Conservation (phyloP, 2,888 invertebrate species). For the Epistrophe grossulariae region DNA sequence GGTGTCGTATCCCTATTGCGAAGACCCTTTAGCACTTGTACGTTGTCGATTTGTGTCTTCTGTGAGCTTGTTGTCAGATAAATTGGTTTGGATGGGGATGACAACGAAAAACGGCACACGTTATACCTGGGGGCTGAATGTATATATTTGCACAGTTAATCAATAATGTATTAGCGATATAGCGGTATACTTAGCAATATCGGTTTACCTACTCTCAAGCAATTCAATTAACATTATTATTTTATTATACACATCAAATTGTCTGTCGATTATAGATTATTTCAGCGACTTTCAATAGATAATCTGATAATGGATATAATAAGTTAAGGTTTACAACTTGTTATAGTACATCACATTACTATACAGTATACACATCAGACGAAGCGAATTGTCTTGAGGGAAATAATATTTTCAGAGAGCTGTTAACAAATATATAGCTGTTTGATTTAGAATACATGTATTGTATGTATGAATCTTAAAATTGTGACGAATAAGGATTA, state of each 20-base stretch:
- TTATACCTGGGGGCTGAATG: constrained; percentile 33
- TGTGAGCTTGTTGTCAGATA: constrained; percentile 58
- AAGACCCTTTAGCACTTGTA: constrained; percentile 62
- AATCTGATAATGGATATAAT: constrained; percentile 28
- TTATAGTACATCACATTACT: background rate
- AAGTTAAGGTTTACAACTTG: constrained; percentile 17
- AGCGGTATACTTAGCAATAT: constrained; percentile 59
- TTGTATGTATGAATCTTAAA: no score
- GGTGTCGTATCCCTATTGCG: constrained; percentile 78
- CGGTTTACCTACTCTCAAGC: constrained; percentile 53
- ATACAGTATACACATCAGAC: background rate
- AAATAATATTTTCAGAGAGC: background rate
- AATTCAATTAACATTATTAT: constrained; percentile 69
- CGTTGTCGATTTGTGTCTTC: constrained; percentile 68
- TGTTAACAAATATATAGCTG: background rate
- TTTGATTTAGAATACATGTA: no score
- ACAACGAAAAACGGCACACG: background rate
- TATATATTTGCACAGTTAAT: constrained; percentile 70
- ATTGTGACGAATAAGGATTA: no score
- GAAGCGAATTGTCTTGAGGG: background rate
- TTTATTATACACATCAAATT: constrained; percentile 36
- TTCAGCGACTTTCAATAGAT: constrained; percentile 21
- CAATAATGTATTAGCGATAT: constrained; percentile 70
- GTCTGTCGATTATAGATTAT: constrained; percentile 40
- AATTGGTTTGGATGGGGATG: constrained; percentile 45